These are phyloP conservation scores for Coenonympha glycerion DNA, from an alignment of 2,888 invertebrate species.

Conservation along the genomic window DNA sequence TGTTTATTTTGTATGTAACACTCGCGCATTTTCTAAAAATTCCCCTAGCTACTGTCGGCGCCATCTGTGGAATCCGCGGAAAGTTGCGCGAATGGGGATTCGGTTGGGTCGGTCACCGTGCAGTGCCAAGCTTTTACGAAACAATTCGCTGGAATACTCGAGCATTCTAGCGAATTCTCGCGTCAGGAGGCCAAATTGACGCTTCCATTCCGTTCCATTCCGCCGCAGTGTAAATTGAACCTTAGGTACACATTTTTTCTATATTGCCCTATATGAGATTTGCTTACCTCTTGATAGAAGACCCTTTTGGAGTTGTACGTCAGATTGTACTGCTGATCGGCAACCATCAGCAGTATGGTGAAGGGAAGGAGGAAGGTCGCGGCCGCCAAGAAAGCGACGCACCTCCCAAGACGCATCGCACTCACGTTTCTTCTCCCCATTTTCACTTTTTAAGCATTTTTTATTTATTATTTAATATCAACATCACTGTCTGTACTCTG, in stretches of 20 bases:
- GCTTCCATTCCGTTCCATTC: too few relatives aligned
- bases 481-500: slow-evolving; percentile 12
- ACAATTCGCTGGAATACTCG: too few relatives aligned
- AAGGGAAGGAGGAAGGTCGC: slow-evolving; percentile 77
- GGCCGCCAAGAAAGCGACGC: slow-evolving; percentile 77
- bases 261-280: background rate
- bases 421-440: slow-evolving; percentile 62
- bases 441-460: slow-evolving; percentile 3
- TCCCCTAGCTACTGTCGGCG: too few relatives aligned
- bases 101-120: too few relatives aligned
- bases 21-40: too few relatives aligned
- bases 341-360: slow-evolving; percentile 77
- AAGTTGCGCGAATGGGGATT: too few relatives aligned
- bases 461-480: slow-evolving; percentile 6
- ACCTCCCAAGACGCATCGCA: slow-evolving; percentile 72
- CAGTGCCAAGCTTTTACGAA: too few relatives aligned
- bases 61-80: too few relatives aligned
- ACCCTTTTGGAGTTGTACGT: slow-evolving; percentile 66
- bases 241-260: background rate
- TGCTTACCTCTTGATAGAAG: slow-evolving; percentile 72
- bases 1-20: too few relatives aligned
- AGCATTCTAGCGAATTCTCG: too few relatives aligned
- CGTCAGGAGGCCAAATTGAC: too few relatives aligned
- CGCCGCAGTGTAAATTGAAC: too few relatives aligned
- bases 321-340: slow-evolving; percentile 78